Evolutionary conservation across 2,888 invertebrate genomes (phyloP).

Genomic region (Synanthedon vespiformis): DNA sequence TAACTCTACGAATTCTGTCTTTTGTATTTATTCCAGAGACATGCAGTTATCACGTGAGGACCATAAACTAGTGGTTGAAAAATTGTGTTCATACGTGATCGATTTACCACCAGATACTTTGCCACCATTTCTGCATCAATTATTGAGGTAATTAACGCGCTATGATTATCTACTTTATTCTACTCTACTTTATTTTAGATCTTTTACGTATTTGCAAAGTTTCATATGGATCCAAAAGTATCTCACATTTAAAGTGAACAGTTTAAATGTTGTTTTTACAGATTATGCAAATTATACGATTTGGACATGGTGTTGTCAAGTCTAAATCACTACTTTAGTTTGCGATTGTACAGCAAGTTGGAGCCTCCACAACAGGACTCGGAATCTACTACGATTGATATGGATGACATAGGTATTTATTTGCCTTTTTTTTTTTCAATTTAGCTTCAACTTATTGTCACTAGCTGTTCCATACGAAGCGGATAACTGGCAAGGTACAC

Average conservation of each 20-base stretch:
- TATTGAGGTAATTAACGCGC: too few relatives aligned
- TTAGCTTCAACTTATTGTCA: too few relatives aligned
- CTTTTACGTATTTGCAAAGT: neutral
- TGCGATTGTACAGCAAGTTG: slow-evolving; percentile 43
- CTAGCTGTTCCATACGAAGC: too few relatives aligned
- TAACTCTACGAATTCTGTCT: too few relatives aligned
- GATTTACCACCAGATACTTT: slow-evolving; percentile 72
- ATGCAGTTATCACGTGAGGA: slow-evolving; percentile 70
- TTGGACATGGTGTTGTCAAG: slow-evolving; percentile 49
- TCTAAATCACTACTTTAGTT: slow-evolving; percentile 52
- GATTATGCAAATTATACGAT: slow-evolving; percentile 47
- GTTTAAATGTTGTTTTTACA: slow-evolving; percentile 16
- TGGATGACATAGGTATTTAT: slow-evolving; percentile 50
- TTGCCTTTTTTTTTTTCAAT: too few relatives aligned
- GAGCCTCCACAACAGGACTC: slow-evolving; percentile 52
- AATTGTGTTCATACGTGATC: slow-evolving; percentile 71
- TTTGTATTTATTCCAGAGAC: slow-evolving; percentile 50
- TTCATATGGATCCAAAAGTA: neutral
- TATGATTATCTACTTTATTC: too few relatives aligned
- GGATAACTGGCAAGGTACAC: too few relatives aligned
- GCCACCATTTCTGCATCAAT: slow-evolving; percentile 76
- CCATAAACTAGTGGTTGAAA: slow-evolving; percentile 72
- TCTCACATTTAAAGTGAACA: neutral
- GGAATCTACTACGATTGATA: slow-evolving; percentile 55
- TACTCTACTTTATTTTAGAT: neutral